Conservation (phyloP, 2,888 invertebrate species). For the Melipona beecheii region DNA sequence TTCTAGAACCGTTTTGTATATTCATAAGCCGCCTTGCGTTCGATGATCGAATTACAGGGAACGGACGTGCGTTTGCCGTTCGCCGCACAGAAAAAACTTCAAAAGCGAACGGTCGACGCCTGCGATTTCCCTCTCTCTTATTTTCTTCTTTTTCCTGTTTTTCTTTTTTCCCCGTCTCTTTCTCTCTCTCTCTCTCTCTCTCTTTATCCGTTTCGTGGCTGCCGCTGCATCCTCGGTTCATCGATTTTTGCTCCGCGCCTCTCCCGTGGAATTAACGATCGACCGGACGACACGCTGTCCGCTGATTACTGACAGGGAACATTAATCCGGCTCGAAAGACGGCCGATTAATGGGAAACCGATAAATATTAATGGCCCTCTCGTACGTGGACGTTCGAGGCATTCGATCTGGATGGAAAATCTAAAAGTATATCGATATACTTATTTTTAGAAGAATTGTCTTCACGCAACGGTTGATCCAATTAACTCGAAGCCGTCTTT, state of each 20-base stretch:
- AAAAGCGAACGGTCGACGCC: slow-evolving; percentile 1
- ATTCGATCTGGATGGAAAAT: neutral
- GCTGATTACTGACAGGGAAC: neutral
- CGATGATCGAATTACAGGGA: slow-evolving; percentile 28
- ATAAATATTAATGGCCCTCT: slow-evolving; percentile 16
- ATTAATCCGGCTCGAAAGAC: slow-evolving; percentile 16
- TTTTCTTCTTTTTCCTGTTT: no score
- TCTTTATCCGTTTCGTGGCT: neutral
- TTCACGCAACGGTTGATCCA: no score
- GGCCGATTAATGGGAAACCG: slow-evolving; percentile 25
- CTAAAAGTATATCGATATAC: neutral
- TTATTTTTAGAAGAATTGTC: neutral
- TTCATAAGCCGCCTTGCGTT: slow-evolving; percentile 10
- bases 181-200: neutral
- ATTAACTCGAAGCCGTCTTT: neutral
- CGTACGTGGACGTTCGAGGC: neutral
- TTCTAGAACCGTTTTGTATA: slow-evolving; percentile 23
- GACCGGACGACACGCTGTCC: neutral
- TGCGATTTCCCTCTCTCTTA: neutral
- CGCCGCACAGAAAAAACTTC: neutral
- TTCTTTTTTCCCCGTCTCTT: no score
- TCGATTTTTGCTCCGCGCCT: neutral
- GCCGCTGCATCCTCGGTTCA: neutral
- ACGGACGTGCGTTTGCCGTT: neutral
- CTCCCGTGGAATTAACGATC: slow-evolving; percentile 12